Conservation (phyloP, 35 echinoderm and acorn worm species). For the Ophioderma brevispina region DNA sequence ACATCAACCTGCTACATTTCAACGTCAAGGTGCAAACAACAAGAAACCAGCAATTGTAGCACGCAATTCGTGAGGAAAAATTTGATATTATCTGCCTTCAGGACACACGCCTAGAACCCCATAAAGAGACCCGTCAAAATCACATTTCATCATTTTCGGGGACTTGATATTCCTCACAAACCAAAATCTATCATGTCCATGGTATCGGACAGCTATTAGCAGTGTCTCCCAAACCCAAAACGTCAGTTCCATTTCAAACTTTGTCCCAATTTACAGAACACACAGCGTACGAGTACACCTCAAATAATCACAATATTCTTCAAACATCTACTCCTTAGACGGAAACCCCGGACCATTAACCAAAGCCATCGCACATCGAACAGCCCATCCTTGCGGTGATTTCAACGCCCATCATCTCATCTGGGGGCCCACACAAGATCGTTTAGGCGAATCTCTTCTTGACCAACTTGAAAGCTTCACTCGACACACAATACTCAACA, state of each 20-base stretch:
- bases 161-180: not conserved
- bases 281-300: not conserved
- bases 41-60: too few species aligned
- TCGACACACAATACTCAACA: not conserved
- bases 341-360: not conserved
- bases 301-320: not conserved
- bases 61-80: not conserved
- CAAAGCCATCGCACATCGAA: not conserved
- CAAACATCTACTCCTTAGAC: constrained; percentile 16
- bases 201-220: not conserved
- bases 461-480: not conserved
- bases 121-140: not conserved
- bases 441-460: not conserved
- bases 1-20: too few species aligned
- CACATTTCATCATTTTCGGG: not conserved
- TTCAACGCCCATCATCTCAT: constrained; percentile 7
- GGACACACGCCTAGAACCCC: not conserved
- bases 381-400: not conserved
- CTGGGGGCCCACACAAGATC: constrained; percentile 8
- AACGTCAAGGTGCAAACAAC: too few species aligned
- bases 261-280: not conserved
- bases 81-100: constrained; percentile 10
- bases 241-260: not conserved
- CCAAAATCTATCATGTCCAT: not conserved
- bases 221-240: not conserved